Evolutionary conservation across 2,113 vertebrate species (phyloP).

Genomic region (Percopsis transmontana): DNA sequence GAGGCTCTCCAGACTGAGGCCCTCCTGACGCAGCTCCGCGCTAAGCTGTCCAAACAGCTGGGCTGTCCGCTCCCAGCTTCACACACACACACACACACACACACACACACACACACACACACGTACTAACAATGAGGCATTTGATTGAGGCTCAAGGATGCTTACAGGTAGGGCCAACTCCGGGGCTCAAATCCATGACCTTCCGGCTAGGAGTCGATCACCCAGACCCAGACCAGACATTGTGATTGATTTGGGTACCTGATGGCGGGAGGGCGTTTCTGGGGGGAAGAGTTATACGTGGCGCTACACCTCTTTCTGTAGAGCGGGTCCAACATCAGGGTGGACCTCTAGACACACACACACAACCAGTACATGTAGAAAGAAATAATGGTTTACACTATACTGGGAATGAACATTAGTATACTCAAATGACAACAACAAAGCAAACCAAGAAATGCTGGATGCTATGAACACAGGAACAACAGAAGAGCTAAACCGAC

Average conservation of each 20-base stretch:
- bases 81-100: constrained; percentile 4
- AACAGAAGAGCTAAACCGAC: constrained; percentile 1
- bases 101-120: constrained; percentile 9
- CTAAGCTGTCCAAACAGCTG: constrained; percentile 74
- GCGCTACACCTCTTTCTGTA: constrained; percentile 54
- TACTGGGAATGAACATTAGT: neutral
- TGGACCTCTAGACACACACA: constrained; percentile 65
- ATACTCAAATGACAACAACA: neutral
- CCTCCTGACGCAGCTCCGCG: constrained; percentile 70
- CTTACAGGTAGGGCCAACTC: neutral
- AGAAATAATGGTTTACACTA: neutral
- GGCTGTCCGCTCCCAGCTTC: constrained; percentile 69
- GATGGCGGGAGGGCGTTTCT: constrained; percentile 25
- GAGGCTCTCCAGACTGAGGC: constrained; percentile 55
- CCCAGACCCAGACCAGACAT: neutral
- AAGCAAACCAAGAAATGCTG: neutral
- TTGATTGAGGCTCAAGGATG: neutral
- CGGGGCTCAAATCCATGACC: too few relatives aligned
- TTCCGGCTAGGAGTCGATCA: too few relatives aligned
- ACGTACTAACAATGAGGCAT: neutral
- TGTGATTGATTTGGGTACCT: constrained; percentile 48
- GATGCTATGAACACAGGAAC: neutral
- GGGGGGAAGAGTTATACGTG: constrained; percentile 23
- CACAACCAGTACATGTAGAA: neutral
- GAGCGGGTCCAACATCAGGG: constrained; percentile 68